Percentiles rank a stretch among this genome's conserved stretches.
Conservation (phyloP, 2,888 invertebrate species). For the Spisula solida region DNA sequence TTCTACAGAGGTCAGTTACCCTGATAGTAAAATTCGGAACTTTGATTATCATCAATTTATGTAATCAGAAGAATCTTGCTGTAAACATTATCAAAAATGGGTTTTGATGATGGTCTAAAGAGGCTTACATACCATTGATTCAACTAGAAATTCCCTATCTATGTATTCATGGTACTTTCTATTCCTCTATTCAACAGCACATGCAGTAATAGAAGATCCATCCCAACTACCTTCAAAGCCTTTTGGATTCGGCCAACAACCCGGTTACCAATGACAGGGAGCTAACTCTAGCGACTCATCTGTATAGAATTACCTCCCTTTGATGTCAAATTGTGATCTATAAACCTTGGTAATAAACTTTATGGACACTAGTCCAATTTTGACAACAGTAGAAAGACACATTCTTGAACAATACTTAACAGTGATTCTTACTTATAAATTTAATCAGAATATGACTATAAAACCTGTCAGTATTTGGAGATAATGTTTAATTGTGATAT, state of each 20-base stretch:
- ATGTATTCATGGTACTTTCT: background rate
- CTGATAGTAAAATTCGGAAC: too few species aligned
- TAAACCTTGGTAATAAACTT: background rate
- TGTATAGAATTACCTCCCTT: conserved; percentile 44
- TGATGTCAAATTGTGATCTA: conserved; percentile 1
- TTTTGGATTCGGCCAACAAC: conserved; percentile 41
- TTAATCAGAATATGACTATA: background rate
- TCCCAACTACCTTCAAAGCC: conserved; percentile 73
- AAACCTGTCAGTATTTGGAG: background rate
- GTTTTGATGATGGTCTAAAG: too few species aligned
- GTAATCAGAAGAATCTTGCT: too few species aligned
- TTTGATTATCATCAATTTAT: too few species aligned
- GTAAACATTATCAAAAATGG: too few species aligned
- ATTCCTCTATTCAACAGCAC: conserved; percentile 61
- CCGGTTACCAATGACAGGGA: conserved; percentile 70
- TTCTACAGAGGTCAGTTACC: too few species aligned
- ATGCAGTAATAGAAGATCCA: conserved; percentile 74
- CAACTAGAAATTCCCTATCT: too few species aligned
- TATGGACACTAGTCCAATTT: background rate
- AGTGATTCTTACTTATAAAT: background rate
- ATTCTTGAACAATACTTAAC: background rate
- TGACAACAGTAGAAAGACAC: background rate
- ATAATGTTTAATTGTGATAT: background rate
- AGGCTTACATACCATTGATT: too few species aligned
- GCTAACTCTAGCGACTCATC: conserved; percentile 61